phyloP scores from a whole-genome alignment of 1,140 invertebrate genomes.

The Pseudoatta argentina region DNA sequence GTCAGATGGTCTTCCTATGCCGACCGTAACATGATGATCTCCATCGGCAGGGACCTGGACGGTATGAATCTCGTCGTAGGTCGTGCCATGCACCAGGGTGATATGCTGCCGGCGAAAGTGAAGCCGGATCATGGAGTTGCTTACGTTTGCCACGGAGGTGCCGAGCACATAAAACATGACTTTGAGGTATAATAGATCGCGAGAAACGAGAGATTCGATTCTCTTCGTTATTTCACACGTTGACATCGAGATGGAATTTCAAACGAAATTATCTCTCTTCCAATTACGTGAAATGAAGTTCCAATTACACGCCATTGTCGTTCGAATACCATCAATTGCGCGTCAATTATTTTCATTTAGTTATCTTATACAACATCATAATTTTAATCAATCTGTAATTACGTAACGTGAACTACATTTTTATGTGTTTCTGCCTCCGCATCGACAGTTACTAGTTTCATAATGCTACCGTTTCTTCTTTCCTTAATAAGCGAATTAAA shows the following conservation, averaged over 20 bases:
- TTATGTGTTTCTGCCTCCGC: background rate
- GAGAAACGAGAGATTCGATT: slow-evolving; percentile 3
- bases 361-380: background rate
- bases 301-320: slow-evolving; percentile 3
- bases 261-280: background rate
- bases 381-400: slow-evolving; percentile 41
- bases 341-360: slow-evolving; percentile 6
- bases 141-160: slow-evolving; percentile 84
- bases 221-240: background rate
- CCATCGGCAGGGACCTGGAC: slow-evolving; percentile 85
- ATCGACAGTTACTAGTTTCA: background rate
- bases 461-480: background rate
- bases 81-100: slow-evolving; percentile 84
- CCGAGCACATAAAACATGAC: slow-evolving; percentile 83
- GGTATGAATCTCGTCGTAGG: slow-evolving; percentile 85
- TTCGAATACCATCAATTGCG: background rate
- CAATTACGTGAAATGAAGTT: slow-evolving; percentile 16
- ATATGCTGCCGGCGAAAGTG: slow-evolving; percentile 85
- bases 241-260: background rate
- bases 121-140: slow-evolving; percentile 83
- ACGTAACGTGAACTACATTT: slow-evolving; percentile 18
- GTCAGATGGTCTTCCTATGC: slow-evolving; percentile 79
- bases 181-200: slow-evolving; percentile 83
- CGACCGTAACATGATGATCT: slow-evolving; percentile 79
- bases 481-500: slow-evolving; percentile 46